These are phyloP conservation scores for Dromas ardeola DNA, from an alignment of 2,113 vertebrate species.

Conservation along the genomic window DNA sequence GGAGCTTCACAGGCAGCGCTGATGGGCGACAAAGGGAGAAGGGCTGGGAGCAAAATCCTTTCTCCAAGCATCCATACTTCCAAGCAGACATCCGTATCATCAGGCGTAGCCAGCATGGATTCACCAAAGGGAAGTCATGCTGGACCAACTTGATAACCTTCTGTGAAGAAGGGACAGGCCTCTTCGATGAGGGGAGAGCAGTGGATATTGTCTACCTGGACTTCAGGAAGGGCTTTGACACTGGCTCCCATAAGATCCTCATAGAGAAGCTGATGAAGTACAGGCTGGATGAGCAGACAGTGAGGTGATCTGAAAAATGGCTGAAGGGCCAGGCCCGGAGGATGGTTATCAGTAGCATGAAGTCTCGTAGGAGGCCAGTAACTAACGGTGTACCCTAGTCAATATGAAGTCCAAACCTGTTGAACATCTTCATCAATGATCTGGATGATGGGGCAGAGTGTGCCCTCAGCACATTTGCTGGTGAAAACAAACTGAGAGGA, in stretches of 20 bases:
- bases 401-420: not conserved
- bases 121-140: not conserved
- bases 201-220: not conserved
- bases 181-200: not conserved
- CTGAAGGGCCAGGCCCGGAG: not conserved
- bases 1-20: not conserved
- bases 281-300: no score
- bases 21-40: not conserved
- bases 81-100: accelerated
- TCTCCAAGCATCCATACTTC: not conserved
- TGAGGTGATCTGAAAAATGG: not conserved
- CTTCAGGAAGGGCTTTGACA: not conserved
- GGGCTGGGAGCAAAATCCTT: not conserved
- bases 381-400: not conserved
- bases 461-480: not conserved
- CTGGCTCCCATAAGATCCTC: not conserved
- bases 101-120: not conserved
- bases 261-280: not conserved
- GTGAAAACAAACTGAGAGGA: not conserved
- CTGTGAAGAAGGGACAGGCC: not conserved
- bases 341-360: not conserved
- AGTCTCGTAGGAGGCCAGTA: not conserved
- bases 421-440: not conserved
- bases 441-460: not conserved
- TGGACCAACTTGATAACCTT: not conserved